These are phyloP conservation scores for Eufriesea mexicana DNA, from an alignment of 1,140 invertebrate genomes.

Conservation along the genomic window DNA sequence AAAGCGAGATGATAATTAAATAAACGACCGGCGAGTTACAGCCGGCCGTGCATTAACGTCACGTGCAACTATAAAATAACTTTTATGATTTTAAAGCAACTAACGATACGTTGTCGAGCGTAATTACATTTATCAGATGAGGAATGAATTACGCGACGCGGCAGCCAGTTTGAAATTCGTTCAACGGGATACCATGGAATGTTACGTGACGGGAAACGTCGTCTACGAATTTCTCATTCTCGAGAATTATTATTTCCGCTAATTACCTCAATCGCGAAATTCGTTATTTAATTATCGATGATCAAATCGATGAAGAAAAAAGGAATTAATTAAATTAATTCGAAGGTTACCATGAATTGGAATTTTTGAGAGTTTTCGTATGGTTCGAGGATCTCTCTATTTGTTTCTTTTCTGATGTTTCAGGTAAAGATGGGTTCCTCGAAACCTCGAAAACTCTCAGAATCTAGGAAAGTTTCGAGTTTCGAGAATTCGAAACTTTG, in stretches of 20 bases:
- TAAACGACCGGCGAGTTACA: constrained; percentile 17
- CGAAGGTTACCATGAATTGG: not conserved
- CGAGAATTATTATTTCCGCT: not conserved
- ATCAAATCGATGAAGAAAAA: too few species aligned
- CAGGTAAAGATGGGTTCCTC: not conserved
- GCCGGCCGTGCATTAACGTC: constrained; percentile 17
- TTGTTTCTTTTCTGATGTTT: not conserved
- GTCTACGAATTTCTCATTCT: not conserved
- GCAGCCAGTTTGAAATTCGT: constrained; percentile 33
- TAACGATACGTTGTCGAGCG: constrained; percentile 41
- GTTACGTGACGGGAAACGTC: not conserved
- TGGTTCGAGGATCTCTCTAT: not conserved
- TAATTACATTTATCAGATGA: constrained; percentile 40
- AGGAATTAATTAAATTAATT: not conserved
- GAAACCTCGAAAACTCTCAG: too few species aligned
- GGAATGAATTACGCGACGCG: constrained; percentile 25
- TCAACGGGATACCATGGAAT: too few species aligned
- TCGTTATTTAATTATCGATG: too few species aligned
- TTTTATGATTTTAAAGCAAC: constrained; percentile 44
- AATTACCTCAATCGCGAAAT: not conserved
- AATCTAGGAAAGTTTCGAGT: too few species aligned
- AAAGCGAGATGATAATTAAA: constrained; percentile 38
- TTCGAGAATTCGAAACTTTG: too few species aligned
- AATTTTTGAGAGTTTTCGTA: not conserved
- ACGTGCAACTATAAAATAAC: constrained; percentile 37